phyloP scores from a whole-genome alignment of 2,113 vertebrate species.

The Caloenas nicobarica region DNA sequence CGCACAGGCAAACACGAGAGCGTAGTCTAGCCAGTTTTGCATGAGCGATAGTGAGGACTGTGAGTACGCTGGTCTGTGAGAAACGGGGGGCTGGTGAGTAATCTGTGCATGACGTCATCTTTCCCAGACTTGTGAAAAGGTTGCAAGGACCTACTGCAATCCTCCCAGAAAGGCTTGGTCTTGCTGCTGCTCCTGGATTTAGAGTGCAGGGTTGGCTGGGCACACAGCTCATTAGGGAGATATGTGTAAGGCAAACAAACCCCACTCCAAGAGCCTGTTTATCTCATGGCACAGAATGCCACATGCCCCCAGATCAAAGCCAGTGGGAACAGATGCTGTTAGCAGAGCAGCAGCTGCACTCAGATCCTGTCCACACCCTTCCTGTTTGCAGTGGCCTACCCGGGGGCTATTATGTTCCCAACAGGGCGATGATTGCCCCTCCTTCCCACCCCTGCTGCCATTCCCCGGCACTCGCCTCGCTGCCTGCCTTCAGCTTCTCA shows the following conservation, averaged over 20 bases:
- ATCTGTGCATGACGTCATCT: background rate
- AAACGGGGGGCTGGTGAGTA: background rate
- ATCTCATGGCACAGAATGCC: conserved; percentile 78
- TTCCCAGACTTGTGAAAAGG: background rate
- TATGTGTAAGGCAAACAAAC: conserved; percentile 63
- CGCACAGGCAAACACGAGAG: background rate
- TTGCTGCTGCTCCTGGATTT: background rate
- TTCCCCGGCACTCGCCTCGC: conserved; percentile 18
- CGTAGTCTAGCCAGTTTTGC: background rate
- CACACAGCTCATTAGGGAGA: background rate
- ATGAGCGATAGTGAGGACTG: background rate
- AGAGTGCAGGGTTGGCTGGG: background rate
- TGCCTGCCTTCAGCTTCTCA: conserved; percentile 70
- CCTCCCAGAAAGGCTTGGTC: background rate
- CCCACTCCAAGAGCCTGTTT: conserved; percentile 73
- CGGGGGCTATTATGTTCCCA: conserved; percentile 79
- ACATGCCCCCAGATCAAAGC: conserved; percentile 82
- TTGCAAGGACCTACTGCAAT: background rate
- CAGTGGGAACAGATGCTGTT: conserved; percentile 80
- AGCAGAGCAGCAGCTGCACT: conserved; percentile 77
- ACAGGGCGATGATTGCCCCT: conserved; percentile 63
- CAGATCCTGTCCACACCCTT: conserved; percentile 88
- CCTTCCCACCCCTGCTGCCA: conserved; percentile 53
- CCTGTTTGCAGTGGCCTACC: conserved; percentile 81
- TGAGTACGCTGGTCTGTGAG: background rate